phyloP scores from a whole-genome alignment of 2,113 vertebrate genomes.

The Orthochromis malagaraziensis region DNA sequence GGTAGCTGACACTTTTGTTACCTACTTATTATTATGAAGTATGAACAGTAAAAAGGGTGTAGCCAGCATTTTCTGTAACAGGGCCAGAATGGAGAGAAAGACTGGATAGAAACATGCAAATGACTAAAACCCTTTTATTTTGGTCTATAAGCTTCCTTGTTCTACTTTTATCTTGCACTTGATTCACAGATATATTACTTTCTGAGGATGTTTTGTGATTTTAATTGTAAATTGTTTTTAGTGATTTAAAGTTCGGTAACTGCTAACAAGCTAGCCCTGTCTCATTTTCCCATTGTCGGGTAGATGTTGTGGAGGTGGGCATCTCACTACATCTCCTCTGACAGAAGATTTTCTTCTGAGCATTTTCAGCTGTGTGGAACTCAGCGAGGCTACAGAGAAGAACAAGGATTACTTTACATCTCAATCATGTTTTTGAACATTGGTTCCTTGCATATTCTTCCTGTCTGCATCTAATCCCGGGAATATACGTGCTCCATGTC shows the following conservation, averaged over 20 bases:
- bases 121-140: not conserved
- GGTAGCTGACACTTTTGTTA: not conserved
- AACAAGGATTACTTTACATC: not conserved
- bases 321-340: not conserved
- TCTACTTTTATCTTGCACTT: not conserved
- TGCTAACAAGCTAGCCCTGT: not conserved
- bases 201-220: not conserved
- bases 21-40: not conserved
- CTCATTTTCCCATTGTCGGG: accelerated
- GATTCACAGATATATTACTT: not conserved
- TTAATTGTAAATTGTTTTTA: not conserved
- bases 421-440: not conserved
- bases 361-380: not conserved
- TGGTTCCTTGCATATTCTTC: not conserved
- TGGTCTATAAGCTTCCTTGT: not conserved
- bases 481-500: not conserved
- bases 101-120: not conserved
- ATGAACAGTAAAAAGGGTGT: not conserved
- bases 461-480: not conserved
- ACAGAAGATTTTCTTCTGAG: not conserved
- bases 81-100: not conserved
- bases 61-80: not conserved
- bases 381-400: not conserved
- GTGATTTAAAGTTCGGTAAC: not conserved
- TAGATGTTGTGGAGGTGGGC: not conserved